A percentile compares a stretch with the other conserved stretches of the same genome.
Conservation (phyloP, 2,888 invertebrate species). For the Ennomos erosarius region DNA sequence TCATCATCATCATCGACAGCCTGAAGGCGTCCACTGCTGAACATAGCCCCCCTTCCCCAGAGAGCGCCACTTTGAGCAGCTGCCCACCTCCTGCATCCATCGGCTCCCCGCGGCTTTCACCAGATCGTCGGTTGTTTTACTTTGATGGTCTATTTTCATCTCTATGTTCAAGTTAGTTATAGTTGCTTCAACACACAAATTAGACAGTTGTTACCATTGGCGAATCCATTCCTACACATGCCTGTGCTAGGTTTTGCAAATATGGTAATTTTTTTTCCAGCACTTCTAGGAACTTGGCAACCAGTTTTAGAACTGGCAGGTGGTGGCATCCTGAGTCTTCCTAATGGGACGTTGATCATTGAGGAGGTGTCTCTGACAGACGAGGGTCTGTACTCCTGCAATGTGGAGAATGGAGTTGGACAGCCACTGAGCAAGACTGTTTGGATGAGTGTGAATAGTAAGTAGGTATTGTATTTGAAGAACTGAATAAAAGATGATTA, state of each 20-base stretch:
- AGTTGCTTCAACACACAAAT: not conserved
- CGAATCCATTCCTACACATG: no score
- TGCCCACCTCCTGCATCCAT: no score
- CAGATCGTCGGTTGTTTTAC: no score
- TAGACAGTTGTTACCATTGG: no score
- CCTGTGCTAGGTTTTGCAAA: no score
- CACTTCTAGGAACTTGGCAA: constrained; percentile 78
- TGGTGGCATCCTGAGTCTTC: constrained; percentile 77
- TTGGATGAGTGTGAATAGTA: constrained; percentile 82
- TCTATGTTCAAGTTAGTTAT: not conserved
- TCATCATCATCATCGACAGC: no score
- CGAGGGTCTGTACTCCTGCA: constrained; percentile 80
- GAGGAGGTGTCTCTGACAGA: constrained; percentile 77
- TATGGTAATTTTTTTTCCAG: constrained; percentile 43
- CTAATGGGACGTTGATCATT: constrained; percentile 77
- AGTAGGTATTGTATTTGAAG: constrained; percentile 53
- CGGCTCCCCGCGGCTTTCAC: no score
- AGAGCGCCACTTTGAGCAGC: no score
- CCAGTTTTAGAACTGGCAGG: constrained; percentile 79
- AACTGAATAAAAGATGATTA: no score
- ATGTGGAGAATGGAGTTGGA: constrained; percentile 81
- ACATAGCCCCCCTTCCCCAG: no score
- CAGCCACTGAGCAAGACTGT: constrained; percentile 79
- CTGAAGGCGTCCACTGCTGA: no score
- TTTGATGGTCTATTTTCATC: no score